phyloP scores from a whole-genome alignment of 2,888 invertebrate genomes.

The Cheiracanthium punctorium region DNA sequence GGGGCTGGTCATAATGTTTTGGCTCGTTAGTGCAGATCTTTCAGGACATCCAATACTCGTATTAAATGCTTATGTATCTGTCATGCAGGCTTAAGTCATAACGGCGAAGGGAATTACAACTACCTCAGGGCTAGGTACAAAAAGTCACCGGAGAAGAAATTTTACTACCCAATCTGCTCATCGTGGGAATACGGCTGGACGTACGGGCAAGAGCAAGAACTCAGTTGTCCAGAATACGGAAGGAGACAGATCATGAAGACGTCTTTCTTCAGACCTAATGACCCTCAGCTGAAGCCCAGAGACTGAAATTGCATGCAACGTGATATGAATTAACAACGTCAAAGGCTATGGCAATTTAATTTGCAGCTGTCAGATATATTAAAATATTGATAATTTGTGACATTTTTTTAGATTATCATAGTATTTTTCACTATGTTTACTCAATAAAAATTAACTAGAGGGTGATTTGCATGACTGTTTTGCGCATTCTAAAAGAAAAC shows the following conservation, averaged over 20 bases:
- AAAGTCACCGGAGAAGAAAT: slow-evolving; percentile 38
- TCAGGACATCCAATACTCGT: no score
- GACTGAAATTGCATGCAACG: background rate
- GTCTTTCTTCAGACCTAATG: slow-evolving; percentile 52
- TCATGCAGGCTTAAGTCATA: slow-evolving; percentile 52
- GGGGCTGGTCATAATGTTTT: background rate
- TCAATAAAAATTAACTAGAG: no score
- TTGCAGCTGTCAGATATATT: no score
- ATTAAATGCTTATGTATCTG: no score
- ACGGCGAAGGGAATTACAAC: slow-evolving; percentile 20
- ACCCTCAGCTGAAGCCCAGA: slow-evolving; percentile 45
- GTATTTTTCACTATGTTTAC: no score
- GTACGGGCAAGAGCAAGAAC: slow-evolving; percentile 25
- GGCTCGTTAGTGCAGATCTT: background rate
- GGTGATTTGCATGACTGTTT: no score
- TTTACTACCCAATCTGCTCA: slow-evolving; percentile 24
- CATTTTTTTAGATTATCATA: no score
- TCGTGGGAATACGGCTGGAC: slow-evolving; percentile 65
- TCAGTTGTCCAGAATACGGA: slow-evolving; percentile 24
- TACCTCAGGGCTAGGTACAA: slow-evolving; percentile 29
- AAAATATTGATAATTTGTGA: no score
- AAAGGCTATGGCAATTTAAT: no score
- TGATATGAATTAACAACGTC: no score
- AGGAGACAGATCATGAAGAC: slow-evolving; percentile 28
- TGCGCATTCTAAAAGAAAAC: no score